Percentiles rank a stretch among this genome's conserved stretches.
These are phyloP conservation scores for Drosophila planitibia DNA, from an alignment of 2,888 invertebrate genomes.

Conservation along the genomic window DNA sequence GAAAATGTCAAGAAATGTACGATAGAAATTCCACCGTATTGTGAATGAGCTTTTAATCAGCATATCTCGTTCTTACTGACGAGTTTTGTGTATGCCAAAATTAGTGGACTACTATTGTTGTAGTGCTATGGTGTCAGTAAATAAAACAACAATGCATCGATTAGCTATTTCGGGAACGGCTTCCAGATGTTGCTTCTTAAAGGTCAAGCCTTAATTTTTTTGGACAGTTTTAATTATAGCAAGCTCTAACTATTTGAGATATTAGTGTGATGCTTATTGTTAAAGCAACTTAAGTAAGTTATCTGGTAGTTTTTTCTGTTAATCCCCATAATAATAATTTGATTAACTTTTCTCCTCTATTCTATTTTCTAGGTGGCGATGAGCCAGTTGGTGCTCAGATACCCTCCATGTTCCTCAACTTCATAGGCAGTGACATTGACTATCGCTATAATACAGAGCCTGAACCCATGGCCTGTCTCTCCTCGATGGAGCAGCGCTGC, in stretches of 20 bases:
- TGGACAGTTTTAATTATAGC: not conserved
- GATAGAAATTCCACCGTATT: conserved; percentile 12
- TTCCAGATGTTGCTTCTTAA: not conserved
- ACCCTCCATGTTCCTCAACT: conserved; percentile 95
- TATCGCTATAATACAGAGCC: conserved; percentile 95
- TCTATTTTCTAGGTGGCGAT: conserved; percentile 88
- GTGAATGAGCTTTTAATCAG: conserved; percentile 12
- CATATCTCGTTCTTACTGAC: not conserved
- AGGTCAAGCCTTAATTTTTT: not conserved
- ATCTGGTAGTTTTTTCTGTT: not conserved
- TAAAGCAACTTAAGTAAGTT: not conserved
- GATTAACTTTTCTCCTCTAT: not conserved
- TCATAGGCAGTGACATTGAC: conserved; percentile 93
- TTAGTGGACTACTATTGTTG: not conserved
- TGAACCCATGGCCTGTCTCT: conserved; percentile 91
- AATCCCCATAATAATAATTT: not conserved
- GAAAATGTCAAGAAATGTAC: conserved; percentile 39
- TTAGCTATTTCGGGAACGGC: not conserved
- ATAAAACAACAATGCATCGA: not conserved
- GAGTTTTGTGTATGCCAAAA: not conserved
- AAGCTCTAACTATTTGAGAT: not conserved
- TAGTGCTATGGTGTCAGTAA: not conserved
- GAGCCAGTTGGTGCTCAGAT: conserved; percentile 95
- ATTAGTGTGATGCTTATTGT: not conserved
- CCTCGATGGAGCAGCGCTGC: conserved; percentile 88